A percentile compares a stretch with the other conserved stretches of the same genome.
These are phyloP conservation scores for Nerophis lumbriciformis DNA, from an alignment of 2,113 vertebrate species.

Conservation along the genomic window DNA sequence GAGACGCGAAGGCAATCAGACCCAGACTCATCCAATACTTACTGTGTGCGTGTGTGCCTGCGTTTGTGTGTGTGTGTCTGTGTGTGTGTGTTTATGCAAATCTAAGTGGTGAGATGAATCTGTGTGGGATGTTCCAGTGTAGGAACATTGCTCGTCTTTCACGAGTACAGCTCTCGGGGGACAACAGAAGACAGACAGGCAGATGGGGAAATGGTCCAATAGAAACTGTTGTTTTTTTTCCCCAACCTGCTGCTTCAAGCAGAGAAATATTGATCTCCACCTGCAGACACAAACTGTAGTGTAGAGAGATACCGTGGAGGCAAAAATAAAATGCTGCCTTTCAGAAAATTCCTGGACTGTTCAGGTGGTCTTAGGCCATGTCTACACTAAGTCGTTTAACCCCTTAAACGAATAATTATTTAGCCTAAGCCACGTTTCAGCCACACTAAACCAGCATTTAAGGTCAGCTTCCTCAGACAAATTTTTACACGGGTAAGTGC, in stretches of 20 bases:
- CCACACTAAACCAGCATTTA: too few species aligned
- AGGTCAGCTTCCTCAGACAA: too few species aligned
- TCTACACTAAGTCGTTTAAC: too few species aligned
- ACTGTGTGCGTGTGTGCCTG: slow-evolving; percentile 6
- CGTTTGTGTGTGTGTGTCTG: slow-evolving; percentile 1
- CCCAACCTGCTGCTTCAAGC: slow-evolving; percentile 25
- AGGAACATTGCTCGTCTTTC: slow-evolving; percentile 52
- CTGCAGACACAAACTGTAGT: too few species aligned
- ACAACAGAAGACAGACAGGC: slow-evolving; percentile 47
- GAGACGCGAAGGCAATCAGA: slow-evolving; percentile 23
- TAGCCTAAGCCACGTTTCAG: too few species aligned
- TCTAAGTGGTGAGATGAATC: slow-evolving; percentile 41
- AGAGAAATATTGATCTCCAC: slow-evolving; percentile 40
- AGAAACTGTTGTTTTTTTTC: slow-evolving; percentile 42
- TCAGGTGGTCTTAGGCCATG: too few species aligned
- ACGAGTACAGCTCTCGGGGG: slow-evolving; percentile 61
- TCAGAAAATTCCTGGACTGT: too few species aligned
- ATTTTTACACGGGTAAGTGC: too few species aligned
- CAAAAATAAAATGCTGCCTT: too few species aligned
- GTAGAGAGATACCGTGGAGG: too few species aligned
- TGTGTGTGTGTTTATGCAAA: slow-evolving; percentile 42
- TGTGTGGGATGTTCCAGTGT: slow-evolving; percentile 43
- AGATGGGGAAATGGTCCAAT: slow-evolving; percentile 47
- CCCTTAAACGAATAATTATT: too few species aligned
- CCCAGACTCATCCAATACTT: slow-evolving; percentile 22